phyloP scores from a whole-genome alignment of 1,140 invertebrate species.

The Probaryconus sp. region DNA sequence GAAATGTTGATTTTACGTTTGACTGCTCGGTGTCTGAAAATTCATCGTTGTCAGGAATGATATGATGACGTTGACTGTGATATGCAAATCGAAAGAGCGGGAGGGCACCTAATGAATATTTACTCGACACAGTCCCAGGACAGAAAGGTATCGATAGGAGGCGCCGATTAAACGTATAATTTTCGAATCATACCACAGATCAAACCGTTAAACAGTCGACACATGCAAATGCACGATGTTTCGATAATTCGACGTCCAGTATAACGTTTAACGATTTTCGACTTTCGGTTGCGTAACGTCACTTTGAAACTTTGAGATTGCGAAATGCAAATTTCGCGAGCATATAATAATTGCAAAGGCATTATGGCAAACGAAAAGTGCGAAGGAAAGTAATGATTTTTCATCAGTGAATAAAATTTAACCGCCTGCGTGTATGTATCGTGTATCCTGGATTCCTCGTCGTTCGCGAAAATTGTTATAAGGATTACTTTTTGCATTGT shows the following conservation, averaged over 20 bases:
- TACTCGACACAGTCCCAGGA: slow-evolving; percentile 61
- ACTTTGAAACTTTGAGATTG: too few relatives aligned
- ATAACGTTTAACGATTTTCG: too few relatives aligned
- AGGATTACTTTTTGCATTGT: slow-evolving; percentile 1
- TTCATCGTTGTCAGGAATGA: slow-evolving; percentile 64
- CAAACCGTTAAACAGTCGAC: slow-evolving; percentile 72
- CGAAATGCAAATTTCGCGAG: too few relatives aligned
- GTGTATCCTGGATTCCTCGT: too few relatives aligned
- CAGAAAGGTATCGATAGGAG: slow-evolving; percentile 64
- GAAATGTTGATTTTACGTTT: slow-evolving; percentile 37
- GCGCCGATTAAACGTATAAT: slow-evolving; percentile 76
- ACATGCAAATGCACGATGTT: slow-evolving; percentile 65
- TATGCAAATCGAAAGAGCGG: slow-evolving; percentile 70
- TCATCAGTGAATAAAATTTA: too few relatives aligned
- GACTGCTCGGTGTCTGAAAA: slow-evolving; percentile 49
- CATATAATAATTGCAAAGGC: too few relatives aligned
- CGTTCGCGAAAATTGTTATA: background rate
- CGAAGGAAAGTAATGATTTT: too few relatives aligned
- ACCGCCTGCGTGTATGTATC: too few relatives aligned
- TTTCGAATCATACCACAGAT: slow-evolving; percentile 74
- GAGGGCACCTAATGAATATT: slow-evolving; percentile 74
- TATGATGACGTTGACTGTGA: slow-evolving; percentile 72
- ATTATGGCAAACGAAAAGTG: too few relatives aligned
- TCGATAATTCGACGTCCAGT: slow-evolving; percentile 27
- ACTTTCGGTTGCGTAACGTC: too few relatives aligned